These are phyloP conservation scores for Zaprionus kolodkinae DNA, from an alignment of 1,140 invertebrate genomes.

Conservation along the genomic window DNA sequence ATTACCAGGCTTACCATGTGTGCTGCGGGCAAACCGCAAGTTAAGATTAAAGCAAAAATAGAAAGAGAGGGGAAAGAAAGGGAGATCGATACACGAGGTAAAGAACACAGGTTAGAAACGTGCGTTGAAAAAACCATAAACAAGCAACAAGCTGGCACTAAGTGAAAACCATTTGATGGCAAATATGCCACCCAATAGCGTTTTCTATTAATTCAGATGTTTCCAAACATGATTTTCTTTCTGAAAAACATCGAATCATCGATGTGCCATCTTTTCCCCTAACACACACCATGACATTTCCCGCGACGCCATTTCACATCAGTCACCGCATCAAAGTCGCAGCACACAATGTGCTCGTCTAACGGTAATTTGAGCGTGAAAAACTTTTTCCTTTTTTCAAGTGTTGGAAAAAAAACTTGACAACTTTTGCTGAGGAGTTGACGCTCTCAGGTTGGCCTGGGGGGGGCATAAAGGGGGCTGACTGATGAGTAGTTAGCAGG, in stretches of 20 bases:
- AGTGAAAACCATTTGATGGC: constrained; percentile 22
- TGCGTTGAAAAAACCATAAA: not conserved
- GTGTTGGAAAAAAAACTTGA: constrained; percentile 20
- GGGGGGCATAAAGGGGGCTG: constrained; percentile 9
- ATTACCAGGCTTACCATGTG: not conserved
- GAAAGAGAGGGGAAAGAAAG: no score
- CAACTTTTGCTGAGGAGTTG: constrained; percentile 41
- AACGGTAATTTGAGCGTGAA: constrained; percentile 4
- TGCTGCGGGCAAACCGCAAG: no score
- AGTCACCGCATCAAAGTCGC: constrained; percentile 39
- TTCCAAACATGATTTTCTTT: no score
- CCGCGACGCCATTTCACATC: constrained; percentile 4
- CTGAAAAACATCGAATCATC: no score
- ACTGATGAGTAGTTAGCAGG: constrained; percentile 54
- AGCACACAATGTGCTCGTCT: not conserved
- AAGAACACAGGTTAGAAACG: no score
- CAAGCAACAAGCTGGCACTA: not conserved
- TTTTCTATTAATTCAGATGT: constrained; percentile 44
- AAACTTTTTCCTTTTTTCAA: constrained; percentile 6
- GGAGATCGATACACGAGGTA: no score
- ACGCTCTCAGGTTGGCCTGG: constrained; percentile 34
- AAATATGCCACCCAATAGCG: not conserved
- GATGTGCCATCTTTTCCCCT: no score
- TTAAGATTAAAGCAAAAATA: not conserved
- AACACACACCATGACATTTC: not conserved